Conservation (phyloP, 2,797 vertebrate genomes). For the Sternotherus odoratus region DNA sequence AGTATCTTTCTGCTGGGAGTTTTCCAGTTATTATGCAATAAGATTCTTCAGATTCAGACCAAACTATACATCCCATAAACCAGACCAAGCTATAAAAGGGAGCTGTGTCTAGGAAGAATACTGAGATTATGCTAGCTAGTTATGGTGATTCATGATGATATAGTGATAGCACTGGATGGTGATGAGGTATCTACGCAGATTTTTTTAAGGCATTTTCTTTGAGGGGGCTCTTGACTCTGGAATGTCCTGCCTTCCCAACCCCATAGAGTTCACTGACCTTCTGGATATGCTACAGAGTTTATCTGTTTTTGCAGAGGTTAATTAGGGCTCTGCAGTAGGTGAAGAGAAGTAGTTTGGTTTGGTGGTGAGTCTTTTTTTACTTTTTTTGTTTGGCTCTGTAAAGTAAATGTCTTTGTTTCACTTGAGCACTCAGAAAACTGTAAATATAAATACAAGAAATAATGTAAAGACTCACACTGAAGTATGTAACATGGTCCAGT, state of each 20-base stretch:
- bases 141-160: neutral
- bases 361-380: neutral
- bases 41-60: neutral
- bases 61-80: neutral
- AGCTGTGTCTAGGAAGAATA: neutral
- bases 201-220: neutral
- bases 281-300: neutral
- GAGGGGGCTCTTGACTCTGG: neutral
- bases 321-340: neutral
- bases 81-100: neutral
- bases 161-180: neutral
- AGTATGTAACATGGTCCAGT: neutral
- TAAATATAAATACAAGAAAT: neutral
- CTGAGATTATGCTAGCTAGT: neutral
- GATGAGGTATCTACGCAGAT: neutral
- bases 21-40: neutral
- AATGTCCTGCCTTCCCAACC: neutral
- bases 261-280: neutral
- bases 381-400: neutral
- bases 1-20: neutral
- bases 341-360: neutral
- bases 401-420: neutral
- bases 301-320: neutral
- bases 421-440: constrained; percentile 20
- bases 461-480: neutral